Evolutionary conservation across 2,797 vertebrate genomes (phyloP), one percentile per base, ranked within the genome.

Genomic region (Oryzias dopingdopingensis): DNA sequence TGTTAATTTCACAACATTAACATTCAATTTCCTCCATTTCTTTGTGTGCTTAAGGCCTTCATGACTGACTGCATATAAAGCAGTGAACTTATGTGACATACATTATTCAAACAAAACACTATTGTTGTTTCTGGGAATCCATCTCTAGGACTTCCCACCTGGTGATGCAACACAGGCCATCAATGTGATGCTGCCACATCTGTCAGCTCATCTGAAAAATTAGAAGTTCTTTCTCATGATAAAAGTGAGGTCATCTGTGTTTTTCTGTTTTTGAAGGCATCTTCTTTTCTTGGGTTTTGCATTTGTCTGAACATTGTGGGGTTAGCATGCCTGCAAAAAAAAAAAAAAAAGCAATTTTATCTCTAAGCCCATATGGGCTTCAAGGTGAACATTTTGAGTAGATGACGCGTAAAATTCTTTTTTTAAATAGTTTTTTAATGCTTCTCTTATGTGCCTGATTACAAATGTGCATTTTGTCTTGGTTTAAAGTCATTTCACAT

Each of bases 321-420:
- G 80, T 88, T 88, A 85, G 58, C 74, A 70, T 79, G 67, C 61
- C 65, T 79, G 76, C 18, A 56, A 78, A 62, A 67, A 59, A 86
- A 77, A 77, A 82, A 83, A 90, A 91, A 86, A 77, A 91, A 90
- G 86, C 74, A 62, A 80, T 81, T 84, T 82, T 80, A 79, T 87
- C 82, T 81, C 54, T 83, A 78, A 88, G 85, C 85, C 72, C 74
- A 66, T 80, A 70, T 57, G 63, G 74, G 57, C 72, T 81, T 86
- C 90, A 92, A 91, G 87, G 85, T 85, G 86, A 91, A 13, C 89
- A 86, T 87, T 86, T 82, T 85, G 86, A 91, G 86, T 86, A 85
- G 83, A 88, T 85, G 10, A 12, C 2, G 12, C 12, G 32, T 37
- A 6, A 26, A 26, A 6, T 26, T 26, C 6, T 7, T 26, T 7